Base-by-base conservation (phyloP, 2,888 invertebrate genomes). In the Deilephila elpenor region DNA sequence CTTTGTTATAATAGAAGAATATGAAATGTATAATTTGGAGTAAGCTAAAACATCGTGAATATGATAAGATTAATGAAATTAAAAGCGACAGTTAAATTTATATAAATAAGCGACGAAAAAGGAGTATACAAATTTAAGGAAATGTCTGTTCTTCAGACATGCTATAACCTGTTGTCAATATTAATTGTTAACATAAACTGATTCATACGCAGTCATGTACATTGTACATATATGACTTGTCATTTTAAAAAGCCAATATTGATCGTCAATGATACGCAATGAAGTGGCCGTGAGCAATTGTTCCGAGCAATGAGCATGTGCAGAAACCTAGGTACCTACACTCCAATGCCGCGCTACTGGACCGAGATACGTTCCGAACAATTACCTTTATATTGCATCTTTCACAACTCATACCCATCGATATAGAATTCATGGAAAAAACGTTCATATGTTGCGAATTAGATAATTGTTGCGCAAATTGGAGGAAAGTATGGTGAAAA, bases 361-460 rank as follows among this genome's bases (percentile, higher is more conserved):
- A 67, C 25, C 67, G 67, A 11, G 14, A 37, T 14, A n/a, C 37
- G 64, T 44, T 64, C 64, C 64, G 20, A 64, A 64, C 64, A 64
- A 64, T 64, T 64, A 64, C 64, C 64, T 64, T 37, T 37, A 37
- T n/a, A 64, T 64, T 20, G 37, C 64, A 44, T 44, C n/a, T 67
- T 61, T 14, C 51, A 44, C 25, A n/a, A 62, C 34, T 8, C 67
- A 51, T 20, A 64, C 44, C n/a, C 62, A 62, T 17, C n/a, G 17
- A 25, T 44, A 44, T 14, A 64, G 20, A 37, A 64, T 64, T 44
- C n/a, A n/a, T 5, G n/a, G 19, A 19, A 32, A 32, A 61, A 37
- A 34, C 6, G 6, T 4, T 5, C 29, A 61, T 61, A 29, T 14
- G 60, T 61, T 20, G 25, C 6, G 20, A 20, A 59, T 20, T 11